Evolutionary conservation across 2,113 vertebrate genomes (phyloP), one percentile per base, ranked within the genome.

Genomic region (Halcyon senegalensis): DNA sequence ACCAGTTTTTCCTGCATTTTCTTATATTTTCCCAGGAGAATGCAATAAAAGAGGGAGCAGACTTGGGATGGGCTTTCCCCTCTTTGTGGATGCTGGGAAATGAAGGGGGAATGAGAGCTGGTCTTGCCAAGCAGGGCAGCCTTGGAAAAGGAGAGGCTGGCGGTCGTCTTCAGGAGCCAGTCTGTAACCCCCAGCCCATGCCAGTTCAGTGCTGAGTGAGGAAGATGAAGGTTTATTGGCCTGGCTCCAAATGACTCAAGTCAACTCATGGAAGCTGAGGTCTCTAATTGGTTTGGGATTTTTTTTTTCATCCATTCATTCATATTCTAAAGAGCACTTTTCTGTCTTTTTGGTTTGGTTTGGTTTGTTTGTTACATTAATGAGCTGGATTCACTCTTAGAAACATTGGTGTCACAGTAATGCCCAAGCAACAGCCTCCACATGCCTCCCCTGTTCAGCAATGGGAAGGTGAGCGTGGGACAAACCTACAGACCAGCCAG

Each of bases 381-480:
- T 69, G 55, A 78, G 16, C 60, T 75, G 46, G 16, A 8, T 20
- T 82, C n/a, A 12, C 69, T 46, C 46, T 55, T 68, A 9, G 3
- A 59, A 59, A 4, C 43, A 64, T 39, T 8, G 1, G 10, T 73
- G 70, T 28, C 75, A 30, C 4, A 0, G 37, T 41, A 2, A 21
- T 21, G 44, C 20, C 81, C 69, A 30, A 37, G 11, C 13, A 39
- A 12, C 44, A 70, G 5, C 55, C 43, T 17, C 31, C 9, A 1
- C 5, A 0, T 48, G 51, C 11, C 25, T 33, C 13, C 43, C 58
- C 66, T 8, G 37, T 11, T 37, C 56, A 31, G 35, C 1, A 1
- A 16, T 4, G 1, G 0, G 48, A 14, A 16, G 44, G 4, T 25
- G 77, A 55, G 13, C 2, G 0, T 13, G 53, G 35, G 6, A 10